Conservation (phyloP, 2,888 invertebrate genomes). For the Rhagonycha fulva region DNA sequence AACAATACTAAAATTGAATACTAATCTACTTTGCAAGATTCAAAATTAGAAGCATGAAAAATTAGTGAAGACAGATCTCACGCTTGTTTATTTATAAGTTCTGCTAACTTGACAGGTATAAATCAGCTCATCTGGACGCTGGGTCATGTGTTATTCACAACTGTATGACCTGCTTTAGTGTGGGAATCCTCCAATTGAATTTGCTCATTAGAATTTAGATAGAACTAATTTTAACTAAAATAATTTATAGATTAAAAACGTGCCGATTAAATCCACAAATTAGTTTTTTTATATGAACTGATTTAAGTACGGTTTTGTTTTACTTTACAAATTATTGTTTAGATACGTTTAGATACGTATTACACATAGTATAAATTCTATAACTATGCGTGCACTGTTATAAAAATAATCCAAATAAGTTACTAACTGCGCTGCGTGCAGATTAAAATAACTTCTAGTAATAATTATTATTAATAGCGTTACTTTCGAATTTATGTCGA, state of each 20-base stretch:
- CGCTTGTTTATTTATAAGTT: conserved; percentile 31
- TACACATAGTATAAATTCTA: too few species aligned
- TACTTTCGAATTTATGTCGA: too few species aligned
- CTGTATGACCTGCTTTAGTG: conserved; percentile 30
- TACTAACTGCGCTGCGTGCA: too few species aligned
- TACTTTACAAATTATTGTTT: too few species aligned
- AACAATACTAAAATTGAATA: conserved; percentile 26
- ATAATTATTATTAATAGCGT: too few species aligned
- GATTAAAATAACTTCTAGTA: too few species aligned
- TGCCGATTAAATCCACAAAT: conserved; percentile 8
- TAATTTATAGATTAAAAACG: conserved; percentile 27
- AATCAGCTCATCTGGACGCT: conserved; percentile 30
- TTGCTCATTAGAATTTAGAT: conserved; percentile 27
- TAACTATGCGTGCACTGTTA: too few species aligned
- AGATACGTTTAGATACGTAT: too few species aligned
- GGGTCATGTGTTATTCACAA: conserved; percentile 25
- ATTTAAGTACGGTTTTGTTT: too few species aligned
- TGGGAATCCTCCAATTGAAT: conserved; percentile 33
- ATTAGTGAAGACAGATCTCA: conserved; percentile 32
- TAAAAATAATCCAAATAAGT: too few species aligned
- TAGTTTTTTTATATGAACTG: neutral
- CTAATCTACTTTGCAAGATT: conserved; percentile 22
- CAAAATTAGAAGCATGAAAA: conserved; percentile 31
- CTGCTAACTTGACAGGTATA: conserved; percentile 29
- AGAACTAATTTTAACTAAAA: conserved; percentile 9